These are phyloP conservation scores for Phyllotreta cruciferae DNA, from an alignment of 2,888 invertebrate genomes.

Conservation along the genomic window DNA sequence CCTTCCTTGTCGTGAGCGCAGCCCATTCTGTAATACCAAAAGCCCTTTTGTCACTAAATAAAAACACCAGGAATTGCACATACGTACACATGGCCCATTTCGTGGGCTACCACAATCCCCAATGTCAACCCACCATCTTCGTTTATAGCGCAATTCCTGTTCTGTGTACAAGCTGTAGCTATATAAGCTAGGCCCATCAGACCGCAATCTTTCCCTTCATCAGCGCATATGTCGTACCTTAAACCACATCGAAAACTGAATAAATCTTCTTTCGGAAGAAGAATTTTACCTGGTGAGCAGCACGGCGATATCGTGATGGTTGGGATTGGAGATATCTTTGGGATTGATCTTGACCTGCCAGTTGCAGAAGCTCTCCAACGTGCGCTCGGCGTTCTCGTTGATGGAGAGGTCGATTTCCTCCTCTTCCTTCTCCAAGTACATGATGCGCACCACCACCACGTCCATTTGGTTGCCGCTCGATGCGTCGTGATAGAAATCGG, in stretches of 20 bases:
- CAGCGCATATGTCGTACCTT: slow-evolving; percentile 65
- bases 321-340: slow-evolving; percentile 63
- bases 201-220: slow-evolving; percentile 61
- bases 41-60: slow-evolving; percentile 10
- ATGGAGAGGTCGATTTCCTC: slow-evolving; percentile 63
- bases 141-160: slow-evolving; percentile 71
- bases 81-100: slow-evolving; percentile 74
- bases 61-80: slow-evolving; percentile 27
- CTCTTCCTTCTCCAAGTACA: slow-evolving; percentile 65
- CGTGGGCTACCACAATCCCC: slow-evolving; percentile 71
- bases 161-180: slow-evolving; percentile 69
- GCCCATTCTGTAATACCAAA: slow-evolving; percentile 56
- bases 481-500: slow-evolving; percentile 60
- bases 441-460: slow-evolving; percentile 65
- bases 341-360: slow-evolving; percentile 69
- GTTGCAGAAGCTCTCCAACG: slow-evolving; percentile 69
- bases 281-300: slow-evolving; percentile 64
- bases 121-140: slow-evolving; percentile 72
- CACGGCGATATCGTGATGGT: slow-evolving; percentile 69
- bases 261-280: background rate
- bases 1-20: slow-evolving; percentile 59
- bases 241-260: background rate
- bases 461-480: slow-evolving; percentile 66
- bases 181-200: slow-evolving; percentile 74
- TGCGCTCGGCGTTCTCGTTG: slow-evolving; percentile 63